Conservation (phyloP, 2,113 vertebrate species). For the Bettongia penicillata region DNA sequence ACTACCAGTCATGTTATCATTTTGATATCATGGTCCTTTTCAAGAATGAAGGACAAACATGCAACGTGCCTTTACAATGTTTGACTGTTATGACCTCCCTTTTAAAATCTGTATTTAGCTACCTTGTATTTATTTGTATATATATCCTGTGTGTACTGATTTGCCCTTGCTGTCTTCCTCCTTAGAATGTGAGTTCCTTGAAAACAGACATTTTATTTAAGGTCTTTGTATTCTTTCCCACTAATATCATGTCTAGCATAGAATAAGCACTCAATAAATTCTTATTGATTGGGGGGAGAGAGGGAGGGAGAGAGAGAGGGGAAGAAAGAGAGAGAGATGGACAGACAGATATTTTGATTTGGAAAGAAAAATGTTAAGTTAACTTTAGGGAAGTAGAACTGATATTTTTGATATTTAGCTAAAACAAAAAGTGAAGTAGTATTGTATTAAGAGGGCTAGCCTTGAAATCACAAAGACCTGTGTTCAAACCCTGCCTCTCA, state of each 20-base stretch:
- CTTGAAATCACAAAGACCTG: background rate
- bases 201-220: background rate
- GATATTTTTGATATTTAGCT: background rate
- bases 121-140: background rate
- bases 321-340: too few relatives aligned
- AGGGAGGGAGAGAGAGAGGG: too few relatives aligned
- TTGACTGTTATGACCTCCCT: background rate
- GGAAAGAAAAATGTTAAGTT: background rate
- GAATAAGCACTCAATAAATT: background rate
- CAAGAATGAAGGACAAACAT: too few relatives aligned
- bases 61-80: background rate
- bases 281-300: background rate
- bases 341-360: background rate
- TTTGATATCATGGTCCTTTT: too few relatives aligned
- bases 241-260: background rate
- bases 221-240: background rate
- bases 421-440: background rate
- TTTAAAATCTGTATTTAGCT: background rate
- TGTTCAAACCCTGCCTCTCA: background rate
- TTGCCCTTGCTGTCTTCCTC: background rate
- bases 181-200: background rate
- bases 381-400: background rate
- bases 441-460: background rate
- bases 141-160: background rate
- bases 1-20: too few relatives aligned